Evolutionary conservation across 2,113 vertebrate species (phyloP).

Genomic region (Diphyllodes magnificus): DNA sequence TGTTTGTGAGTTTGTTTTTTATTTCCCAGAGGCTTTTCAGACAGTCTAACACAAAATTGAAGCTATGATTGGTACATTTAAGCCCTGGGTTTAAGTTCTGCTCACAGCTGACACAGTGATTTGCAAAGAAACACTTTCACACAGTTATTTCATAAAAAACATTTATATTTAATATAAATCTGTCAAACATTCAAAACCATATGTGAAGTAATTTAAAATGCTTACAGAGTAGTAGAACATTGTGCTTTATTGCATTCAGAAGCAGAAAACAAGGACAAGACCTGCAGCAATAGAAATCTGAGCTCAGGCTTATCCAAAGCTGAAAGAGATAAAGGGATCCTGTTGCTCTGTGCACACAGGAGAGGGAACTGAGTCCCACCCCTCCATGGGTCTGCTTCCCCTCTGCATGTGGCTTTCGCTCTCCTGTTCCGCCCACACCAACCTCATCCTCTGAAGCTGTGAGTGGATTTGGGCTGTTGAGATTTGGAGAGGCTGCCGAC

Average conservation of each 20-base stretch:
- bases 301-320: neutral
- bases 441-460: neutral
- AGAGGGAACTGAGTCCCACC: neutral
- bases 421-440: neutral
- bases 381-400: neutral
- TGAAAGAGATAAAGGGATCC: neutral
- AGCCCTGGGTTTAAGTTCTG: neutral
- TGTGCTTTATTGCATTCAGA: neutral
- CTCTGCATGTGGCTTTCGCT: neutral
- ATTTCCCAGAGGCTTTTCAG: neutral
- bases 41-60: neutral
- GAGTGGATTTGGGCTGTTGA: neutral
- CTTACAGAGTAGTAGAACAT: neutral
- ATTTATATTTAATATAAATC: slow-evolving; percentile 47
- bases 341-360: neutral
- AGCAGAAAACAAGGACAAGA: neutral
- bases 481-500: neutral
- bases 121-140: neutral
- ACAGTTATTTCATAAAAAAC: neutral
- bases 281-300: neutral
- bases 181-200: slow-evolving; percentile 21
- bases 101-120: neutral
- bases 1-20: neutral
- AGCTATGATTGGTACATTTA: neutral
- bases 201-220: slow-evolving; percentile 25